A percentile compares a stretch with the other conserved stretches of the same genome.
Conservation (phyloP, 2,113 vertebrate species). For the Rhea pennata region DNA sequence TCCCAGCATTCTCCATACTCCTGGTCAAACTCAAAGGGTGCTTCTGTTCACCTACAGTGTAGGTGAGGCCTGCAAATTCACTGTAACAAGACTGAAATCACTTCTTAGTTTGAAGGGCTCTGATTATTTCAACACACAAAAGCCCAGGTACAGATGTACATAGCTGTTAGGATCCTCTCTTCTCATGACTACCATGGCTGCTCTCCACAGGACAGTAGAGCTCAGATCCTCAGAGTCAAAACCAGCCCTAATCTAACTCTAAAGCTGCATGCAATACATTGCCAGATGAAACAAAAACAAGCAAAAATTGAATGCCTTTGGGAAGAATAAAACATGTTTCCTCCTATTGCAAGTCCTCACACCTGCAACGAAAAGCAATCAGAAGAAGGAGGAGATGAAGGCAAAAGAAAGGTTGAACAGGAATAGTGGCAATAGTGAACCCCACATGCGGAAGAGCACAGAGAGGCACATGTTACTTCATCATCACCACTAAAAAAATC, state of each 20-base stretch:
- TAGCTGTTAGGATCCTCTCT: neutral
- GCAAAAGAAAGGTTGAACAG: neutral
- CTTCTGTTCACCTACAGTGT: neutral
- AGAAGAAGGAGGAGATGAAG: neutral
- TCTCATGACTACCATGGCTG: neutral
- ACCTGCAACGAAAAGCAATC: neutral
- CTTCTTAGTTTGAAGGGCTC: neutral
- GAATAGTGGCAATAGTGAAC: neutral
- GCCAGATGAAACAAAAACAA: slow-evolving; percentile 14
- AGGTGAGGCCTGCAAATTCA: neutral
- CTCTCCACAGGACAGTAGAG: neutral
- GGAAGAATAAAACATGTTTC: neutral
- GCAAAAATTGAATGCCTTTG: neutral
- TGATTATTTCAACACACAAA: neutral
- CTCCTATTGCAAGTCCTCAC: neutral
- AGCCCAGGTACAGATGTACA: neutral
- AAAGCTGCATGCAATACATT: neutral
- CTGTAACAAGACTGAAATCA: neutral
- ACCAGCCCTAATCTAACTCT: neutral
- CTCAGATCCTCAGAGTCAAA: neutral
- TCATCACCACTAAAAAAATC: neutral
- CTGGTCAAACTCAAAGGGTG: neutral
- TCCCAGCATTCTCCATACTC: neutral
- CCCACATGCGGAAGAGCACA: neutral
- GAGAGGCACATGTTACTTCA: neutral